Evolutionary conservation across 1,140 invertebrate species (phyloP), one percentile per base, ranked within the genome.

Genomic region (Ostrea denselamellosa): DNA sequence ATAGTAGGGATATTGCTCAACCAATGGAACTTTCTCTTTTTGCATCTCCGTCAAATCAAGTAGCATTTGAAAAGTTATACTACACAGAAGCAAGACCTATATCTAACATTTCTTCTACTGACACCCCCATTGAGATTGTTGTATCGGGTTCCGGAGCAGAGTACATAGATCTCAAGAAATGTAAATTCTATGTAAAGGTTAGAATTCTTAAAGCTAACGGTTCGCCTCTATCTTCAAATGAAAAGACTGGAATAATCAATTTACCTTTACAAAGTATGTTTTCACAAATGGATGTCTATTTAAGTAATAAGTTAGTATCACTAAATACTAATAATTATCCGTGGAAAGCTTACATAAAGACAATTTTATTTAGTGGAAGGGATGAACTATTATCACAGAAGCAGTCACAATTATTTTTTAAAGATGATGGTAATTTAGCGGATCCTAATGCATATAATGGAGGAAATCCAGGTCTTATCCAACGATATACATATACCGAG

Each of bases 291-390:
- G 90, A 90, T 83, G 51, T 87, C 22, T 85, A 83, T 51, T 77
- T 90, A 85, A 90, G 89, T 53, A 85, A 56, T 53, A 88, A 86
- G 22, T 58, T 90, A 58, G 86, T 90, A 7, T 88, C 87, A 8
- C 44, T 88, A 19, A 88, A 88, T 52, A 82, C 84, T 8, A 88
- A 83, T 28, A 81, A 88, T 62, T 88, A 82, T 53, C 87, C 83
- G 8, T 88, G 87, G 87, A 88, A 88, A 52, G 85, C 87, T 4
- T 88, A 88, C 54, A 28, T 88, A 22, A 77, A 71, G 17, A 81
- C 34, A 56, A 9, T 88, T 25, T 58, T 68, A 14, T 90, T 68
- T 12, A 71, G 22, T 53, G 88, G 81, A 4, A 68, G 10, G 8
- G 87, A 88, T 34, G 87, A 81, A 85, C 83, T 84, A 28, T 34